Base-by-base conservation (phyloP, 1,140 invertebrate genomes). In the Hermetia illucens region DNA sequence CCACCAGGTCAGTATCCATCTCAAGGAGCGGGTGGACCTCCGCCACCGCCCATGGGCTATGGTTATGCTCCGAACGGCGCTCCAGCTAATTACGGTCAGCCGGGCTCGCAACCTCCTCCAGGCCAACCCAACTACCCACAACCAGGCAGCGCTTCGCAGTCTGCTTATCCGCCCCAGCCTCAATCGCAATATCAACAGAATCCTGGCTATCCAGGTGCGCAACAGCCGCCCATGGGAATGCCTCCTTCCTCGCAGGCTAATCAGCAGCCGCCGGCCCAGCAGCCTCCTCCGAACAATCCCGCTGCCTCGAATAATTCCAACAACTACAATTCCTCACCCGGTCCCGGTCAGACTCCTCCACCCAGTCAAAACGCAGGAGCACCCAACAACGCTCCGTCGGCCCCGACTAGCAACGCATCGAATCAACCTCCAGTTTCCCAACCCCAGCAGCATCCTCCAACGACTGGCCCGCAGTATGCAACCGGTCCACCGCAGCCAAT, bases 1-100 rank as follows among this genome's bases (percentile, higher is more conserved):
- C 64, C 62, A 39, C 44, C 48, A n/a, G 58, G 50, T 29, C 55
- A 61, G 18, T 65, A 65, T 45, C 62, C 61, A 19, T 51, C 48
- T 8, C 53, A 53, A 3, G 51, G 49, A 19, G 40, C 43, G 0
- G 52, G 52, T 15, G 46, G 41, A 6, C 48, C 49, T 10, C 55
- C 55, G 9, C 55, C 55, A 5, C 55, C 53, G 0, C 20, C 20
- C 16, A 16, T n/a, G 12, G 6, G 16, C 17, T 54, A 53, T 53
- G 42, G 51, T 30, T 58, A 54, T 43, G 49, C 47, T 5, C 51
- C 51, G 12, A 63, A 61, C 36, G 56, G 58, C 5, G 44, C 48
- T 13, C 50, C 55, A 29, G 51, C 53, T 32, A 43, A 43, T 19
- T 45, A 48, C 42, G 48, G 51, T 16, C 43, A 40, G 2, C 55